Evolutionary conservation across 1,140 invertebrate species (phyloP), one percentile per base, ranked within the genome.

Genomic region (Drusus annulatus): DNA sequence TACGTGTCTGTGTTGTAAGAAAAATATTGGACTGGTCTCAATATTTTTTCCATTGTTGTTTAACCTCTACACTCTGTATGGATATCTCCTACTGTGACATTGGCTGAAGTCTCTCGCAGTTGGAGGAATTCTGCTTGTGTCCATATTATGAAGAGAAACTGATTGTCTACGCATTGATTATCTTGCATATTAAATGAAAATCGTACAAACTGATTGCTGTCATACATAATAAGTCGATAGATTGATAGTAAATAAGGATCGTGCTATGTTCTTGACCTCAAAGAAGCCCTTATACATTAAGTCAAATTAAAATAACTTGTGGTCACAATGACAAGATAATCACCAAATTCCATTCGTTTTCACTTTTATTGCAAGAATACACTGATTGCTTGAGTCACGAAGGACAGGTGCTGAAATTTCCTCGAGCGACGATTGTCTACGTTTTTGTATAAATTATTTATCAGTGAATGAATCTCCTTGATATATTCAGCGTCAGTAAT

Each of bases 131-230:
- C 45, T 71, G 68, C 31, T 19, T 23, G 68, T 71, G 68, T 7
- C 31, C 45, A 50, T 71, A 71, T 45, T 50, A 17, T 6, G 68
- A 71, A 71, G 68, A 45, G 45, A 50, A 71, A n/a, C 31, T 16
- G 36, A 71, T 50, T 71, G 31, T 45, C 16, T 51, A 15, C 0
- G n/a, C 36, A 50, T 51, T 51, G 68, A 50, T 51, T n/a, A 71
- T 71, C 68, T 50, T 71, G 68, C 68, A 71, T 71, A 71, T 71
- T 71, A 71, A 71, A 71, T 51, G 36, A 65, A 31, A 65, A 45
- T 45, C 10, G 2, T 10, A 13, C 36, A 45, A 45, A 45, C 36
- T 31, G 16, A 60, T 60, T 60, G 56, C 10, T 60, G 56, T 13
- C 56, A 0, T 8, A 60, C 56, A 60, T 60, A 17, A 60, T 45